Evolutionary conservation across 53 echinoderm and acorn worm species (phyloP), one percentile per base, ranked within the genome.

Genomic region (Hippasteria phrygiana): DNA sequence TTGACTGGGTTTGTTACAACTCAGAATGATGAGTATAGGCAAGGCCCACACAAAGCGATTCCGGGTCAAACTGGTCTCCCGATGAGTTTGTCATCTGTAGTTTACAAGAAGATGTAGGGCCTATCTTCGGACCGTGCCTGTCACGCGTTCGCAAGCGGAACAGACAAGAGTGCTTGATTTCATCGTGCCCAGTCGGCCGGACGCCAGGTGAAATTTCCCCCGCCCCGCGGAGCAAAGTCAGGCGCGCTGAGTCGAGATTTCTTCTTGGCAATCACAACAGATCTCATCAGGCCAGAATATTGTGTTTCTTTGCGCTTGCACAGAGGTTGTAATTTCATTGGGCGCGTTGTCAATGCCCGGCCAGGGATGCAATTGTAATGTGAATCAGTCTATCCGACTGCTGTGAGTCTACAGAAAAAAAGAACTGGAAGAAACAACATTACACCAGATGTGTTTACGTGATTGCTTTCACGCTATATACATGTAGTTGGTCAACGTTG

Each of bases 181-280:
- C 59, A 12, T 18, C 59, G 59, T 59, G 59, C 26, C 59, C 59
- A 59, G 59, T 59, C 59, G 59, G 59, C 59, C 59, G 59, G 59
- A 59, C 59, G 59, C 59, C 59, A 59, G 59, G 26, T 59, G 59
- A 59, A 59, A 59, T 24, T 59, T 59, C 26, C 59, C 59, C 20
- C 59, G 59, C 59, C 59, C 59, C 59, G 59, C 59, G 59, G 59
- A 59, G 22, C 26, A 24, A 11, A n/a, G 6, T 7, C 46, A 11
- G 46, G 5, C 5, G 46, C 46, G 46, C 46, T 11, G 26, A 54
- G 1, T 8, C 59, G 59, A 24, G 59, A 24, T 17, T 59, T 59
- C 2, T 26, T 8, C 59, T 59, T 24, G 2, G n/a, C 59, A 59
- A 59, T 24, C 22, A 59, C 59, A 59, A 59, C 59, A 5, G 59